Conservation (phyloP, 2,888 invertebrate genomes). For the Plagodis dolabraria region DNA sequence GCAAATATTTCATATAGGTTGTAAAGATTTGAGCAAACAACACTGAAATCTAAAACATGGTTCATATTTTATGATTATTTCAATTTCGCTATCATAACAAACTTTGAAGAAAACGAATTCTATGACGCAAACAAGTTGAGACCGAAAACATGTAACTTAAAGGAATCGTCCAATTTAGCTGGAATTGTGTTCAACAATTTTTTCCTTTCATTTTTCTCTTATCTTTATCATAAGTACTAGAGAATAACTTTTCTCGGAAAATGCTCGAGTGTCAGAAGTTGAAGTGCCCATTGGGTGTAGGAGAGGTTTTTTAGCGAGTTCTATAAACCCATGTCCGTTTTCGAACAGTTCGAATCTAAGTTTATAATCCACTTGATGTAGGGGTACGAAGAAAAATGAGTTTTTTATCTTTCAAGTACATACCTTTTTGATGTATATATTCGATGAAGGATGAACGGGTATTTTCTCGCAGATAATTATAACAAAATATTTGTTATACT, state of each 20-base stretch:
- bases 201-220: conserved; percentile 21
- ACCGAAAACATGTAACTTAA: conserved; percentile 11
- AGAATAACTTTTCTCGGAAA: conserved; percentile 31
- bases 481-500: too few species aligned
- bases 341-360: conserved; percentile 18
- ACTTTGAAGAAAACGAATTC: conserved; percentile 4
- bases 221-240: conserved; percentile 29
- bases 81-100: not conserved
- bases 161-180: conserved; percentile 15
- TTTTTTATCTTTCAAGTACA: not conserved
- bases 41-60: too few species aligned
- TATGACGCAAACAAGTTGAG: conserved; percentile 4
- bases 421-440: too few species aligned
- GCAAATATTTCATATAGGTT: too few species aligned
- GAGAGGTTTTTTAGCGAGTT: conserved; percentile 22
- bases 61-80: not conserved
- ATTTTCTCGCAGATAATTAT: too few species aligned
- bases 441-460: too few species aligned
- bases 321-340: conserved; percentile 11
- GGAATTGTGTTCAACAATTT: conserved; percentile 11
- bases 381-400: too few species aligned
- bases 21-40: too few species aligned
- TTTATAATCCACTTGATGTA: conserved; percentile 9
- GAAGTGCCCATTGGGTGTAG: conserved; percentile 28
- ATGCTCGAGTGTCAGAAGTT: conserved; percentile 30